A percentile compares a stretch with the other conserved stretches of the same genome.
Evolutionary conservation across 2,797 vertebrate genomes (phyloP).

Genomic region (Bovichtus diacanthus): DNA sequence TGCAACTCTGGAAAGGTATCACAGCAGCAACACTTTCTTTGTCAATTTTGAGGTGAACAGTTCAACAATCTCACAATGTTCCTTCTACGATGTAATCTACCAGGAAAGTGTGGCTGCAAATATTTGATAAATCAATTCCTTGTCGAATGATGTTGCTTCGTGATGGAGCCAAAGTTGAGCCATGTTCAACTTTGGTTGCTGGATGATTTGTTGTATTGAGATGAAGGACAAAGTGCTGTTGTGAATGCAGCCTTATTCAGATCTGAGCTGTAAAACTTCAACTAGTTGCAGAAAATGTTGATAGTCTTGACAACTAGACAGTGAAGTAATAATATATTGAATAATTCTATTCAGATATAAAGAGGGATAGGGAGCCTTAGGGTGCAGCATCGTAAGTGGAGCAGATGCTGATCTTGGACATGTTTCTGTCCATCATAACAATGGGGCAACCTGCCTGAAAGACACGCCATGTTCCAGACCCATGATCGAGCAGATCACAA

Average conservation of each 20-base stretch:
- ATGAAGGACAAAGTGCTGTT: neutral
- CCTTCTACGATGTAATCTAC: neutral
- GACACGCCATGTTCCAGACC: conserved; percentile 4
- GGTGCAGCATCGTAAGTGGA: neutral
- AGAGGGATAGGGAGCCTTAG: neutral
- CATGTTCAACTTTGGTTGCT: neutral
- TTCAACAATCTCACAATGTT: neutral
- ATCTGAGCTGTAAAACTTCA: neutral
- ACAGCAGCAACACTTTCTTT: neutral
- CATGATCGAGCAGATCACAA: conserved; percentile 17
- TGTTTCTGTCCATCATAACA: conserved; percentile 28
- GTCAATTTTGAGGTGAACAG: neutral
- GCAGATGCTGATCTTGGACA: conserved; percentile 26
- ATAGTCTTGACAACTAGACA: neutral
- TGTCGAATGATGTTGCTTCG: neutral
- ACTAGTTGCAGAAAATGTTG: neutral
- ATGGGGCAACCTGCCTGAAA: conserved; percentile 23
- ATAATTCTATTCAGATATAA: neutral
- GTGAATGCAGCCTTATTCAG: neutral
- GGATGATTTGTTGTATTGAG: neutral
- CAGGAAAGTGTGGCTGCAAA: neutral
- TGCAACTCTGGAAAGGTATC: neutral
- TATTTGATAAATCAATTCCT: neutral
- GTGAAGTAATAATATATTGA: neutral
- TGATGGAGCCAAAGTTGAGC: neutral